These are phyloP conservation scores for Oriolus oriolus DNA, from an alignment of 2,113 vertebrate genomes.

Conservation along the genomic window DNA sequence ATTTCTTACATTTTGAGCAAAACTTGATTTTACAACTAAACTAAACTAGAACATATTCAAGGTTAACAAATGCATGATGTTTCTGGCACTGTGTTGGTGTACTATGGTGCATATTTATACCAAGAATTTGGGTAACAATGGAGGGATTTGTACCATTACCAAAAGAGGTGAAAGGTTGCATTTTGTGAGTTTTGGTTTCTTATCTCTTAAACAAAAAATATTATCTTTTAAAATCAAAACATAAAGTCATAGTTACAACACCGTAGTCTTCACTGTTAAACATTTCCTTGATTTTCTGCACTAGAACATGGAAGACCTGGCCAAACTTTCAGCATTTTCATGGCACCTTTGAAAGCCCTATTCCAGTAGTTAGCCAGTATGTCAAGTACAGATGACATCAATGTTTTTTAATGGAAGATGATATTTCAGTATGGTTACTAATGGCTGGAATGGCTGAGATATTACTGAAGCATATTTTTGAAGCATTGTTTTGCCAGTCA, in stretches of 20 bases:
- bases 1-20: too few species aligned
- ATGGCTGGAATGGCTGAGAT: not conserved
- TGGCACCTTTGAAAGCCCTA: not conserved
- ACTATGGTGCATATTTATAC: too few species aligned
- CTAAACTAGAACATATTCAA: too few species aligned
- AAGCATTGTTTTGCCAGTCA: not conserved
- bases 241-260: not conserved
- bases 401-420: not conserved
- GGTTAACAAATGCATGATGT: too few species aligned
- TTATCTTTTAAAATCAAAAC: not conserved
- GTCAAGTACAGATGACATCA: not conserved
- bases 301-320: not conserved
- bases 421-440: not conserved
- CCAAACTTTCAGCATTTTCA: not conserved
- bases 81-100: too few species aligned
- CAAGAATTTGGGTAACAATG: not conserved
- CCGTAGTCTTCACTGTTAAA: not conserved
- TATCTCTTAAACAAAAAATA: not conserved
- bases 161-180: not conserved
- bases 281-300: not conserved
- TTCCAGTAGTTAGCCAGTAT: not conserved
- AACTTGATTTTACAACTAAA: too few species aligned
- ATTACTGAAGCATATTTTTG: not conserved
- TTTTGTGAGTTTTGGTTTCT: not conserved
- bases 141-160: not conserved